Evolutionary conservation across 2,797 vertebrate genomes (phyloP).

Genomic region (Heteromormyrus szaboi): DNA sequence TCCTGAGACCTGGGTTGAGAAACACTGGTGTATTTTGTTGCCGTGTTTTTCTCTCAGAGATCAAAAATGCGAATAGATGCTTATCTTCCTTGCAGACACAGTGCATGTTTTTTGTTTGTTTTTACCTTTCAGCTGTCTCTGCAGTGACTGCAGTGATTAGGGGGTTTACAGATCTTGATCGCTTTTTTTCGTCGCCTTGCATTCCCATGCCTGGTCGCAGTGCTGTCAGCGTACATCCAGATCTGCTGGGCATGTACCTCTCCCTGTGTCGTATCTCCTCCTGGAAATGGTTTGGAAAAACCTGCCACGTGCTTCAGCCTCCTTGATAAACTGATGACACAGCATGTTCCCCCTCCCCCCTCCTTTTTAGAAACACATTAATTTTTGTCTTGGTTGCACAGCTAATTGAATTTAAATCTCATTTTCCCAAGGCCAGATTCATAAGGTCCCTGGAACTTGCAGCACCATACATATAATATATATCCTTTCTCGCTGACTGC

Average conservation of each 20-base stretch:
- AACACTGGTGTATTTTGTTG: background rate
- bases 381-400: conserved; percentile 59
- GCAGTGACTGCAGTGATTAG: background rate
- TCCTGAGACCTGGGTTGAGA: background rate
- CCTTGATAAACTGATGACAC: background rate
- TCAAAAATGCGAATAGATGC: background rate
- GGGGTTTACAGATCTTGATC: background rate
- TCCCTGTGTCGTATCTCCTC: background rate
- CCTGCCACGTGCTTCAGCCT: background rate
- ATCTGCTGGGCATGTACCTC: background rate
- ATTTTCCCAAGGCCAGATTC: conserved; percentile 62
- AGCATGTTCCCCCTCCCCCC: background rate
- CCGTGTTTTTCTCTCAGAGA: background rate
- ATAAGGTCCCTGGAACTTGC: conserved; percentile 24
- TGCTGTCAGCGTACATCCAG: background rate
- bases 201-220: background rate
- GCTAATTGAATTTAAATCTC: conserved; percentile 70
- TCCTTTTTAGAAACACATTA: conserved; percentile 59
- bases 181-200: background rate
- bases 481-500: background rate
- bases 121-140: background rate
- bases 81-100: background rate
- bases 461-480: background rate
- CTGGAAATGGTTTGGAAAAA: background rate
- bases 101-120: background rate